Percentiles rank a stretch among this genome's conserved stretches.
These are phyloP conservation scores for Spea multiplicata DNA, from an alignment of 2,113 vertebrate genomes.

Conservation along the genomic window DNA sequence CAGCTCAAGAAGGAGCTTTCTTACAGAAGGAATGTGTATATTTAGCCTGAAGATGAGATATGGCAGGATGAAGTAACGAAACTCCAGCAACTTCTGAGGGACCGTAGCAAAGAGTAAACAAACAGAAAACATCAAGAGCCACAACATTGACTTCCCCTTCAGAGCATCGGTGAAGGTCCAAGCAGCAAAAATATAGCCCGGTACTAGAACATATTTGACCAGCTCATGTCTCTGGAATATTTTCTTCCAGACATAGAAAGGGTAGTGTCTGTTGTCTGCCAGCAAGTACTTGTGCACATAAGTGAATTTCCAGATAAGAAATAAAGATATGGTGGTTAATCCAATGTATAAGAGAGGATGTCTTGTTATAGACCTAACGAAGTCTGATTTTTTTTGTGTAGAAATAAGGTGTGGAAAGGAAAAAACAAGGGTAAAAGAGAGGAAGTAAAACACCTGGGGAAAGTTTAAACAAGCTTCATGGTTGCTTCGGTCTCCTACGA, in stretches of 20 bases:
- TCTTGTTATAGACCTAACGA: conserved; percentile 70
- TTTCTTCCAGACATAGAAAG: conserved; percentile 92
- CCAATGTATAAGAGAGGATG: conserved; percentile 70
- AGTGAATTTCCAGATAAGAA: conserved; percentile 90
- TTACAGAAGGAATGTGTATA: conserved; percentile 74
- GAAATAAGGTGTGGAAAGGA: conserved; percentile 77
- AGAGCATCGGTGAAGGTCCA: conserved; percentile 86
- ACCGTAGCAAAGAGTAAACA: conserved; percentile 77
- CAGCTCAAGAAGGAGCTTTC: conserved; percentile 78
- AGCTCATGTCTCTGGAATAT: conserved; percentile 81
- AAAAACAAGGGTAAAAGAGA: conserved; percentile 83
- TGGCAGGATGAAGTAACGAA: conserved; percentile 93
- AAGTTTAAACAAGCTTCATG: conserved; percentile 88
- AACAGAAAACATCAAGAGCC: conserved; percentile 77
- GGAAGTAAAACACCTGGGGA: conserved; percentile 92
- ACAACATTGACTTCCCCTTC: conserved; percentile 83
- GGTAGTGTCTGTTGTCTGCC: conserved; percentile 93
- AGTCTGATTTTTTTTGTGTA: conserved; percentile 67
- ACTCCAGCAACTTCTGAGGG: conserved; percentile 93
- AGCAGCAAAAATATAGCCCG: conserved; percentile 82
- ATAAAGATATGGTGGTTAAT: conserved; percentile 58
- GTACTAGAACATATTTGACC: conserved; percentile 80
- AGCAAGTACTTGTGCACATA: conserved; percentile 88
- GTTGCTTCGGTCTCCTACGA: conserved; percentile 84
- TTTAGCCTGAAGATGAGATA: conserved; percentile 91